Percentiles rank a stretch among this genome's conserved stretches.
Conservation (phyloP, 2,113 vertebrate genomes). For the Corydoras maculifer region DNA sequence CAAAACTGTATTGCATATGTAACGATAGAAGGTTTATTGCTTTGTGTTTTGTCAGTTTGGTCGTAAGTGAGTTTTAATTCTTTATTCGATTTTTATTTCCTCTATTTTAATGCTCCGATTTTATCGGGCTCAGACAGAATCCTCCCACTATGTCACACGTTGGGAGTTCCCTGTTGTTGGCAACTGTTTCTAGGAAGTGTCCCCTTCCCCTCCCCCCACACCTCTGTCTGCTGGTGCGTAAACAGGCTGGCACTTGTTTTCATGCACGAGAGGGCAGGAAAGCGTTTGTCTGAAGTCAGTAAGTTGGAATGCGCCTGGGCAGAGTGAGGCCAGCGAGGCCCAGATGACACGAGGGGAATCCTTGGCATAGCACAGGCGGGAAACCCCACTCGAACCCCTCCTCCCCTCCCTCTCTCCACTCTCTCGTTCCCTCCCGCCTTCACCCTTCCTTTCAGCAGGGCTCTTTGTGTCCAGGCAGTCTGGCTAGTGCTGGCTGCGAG, state of each 20-base stretch:
- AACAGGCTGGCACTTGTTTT: slow-evolving; percentile 68
- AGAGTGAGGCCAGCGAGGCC: slow-evolving; percentile 58
- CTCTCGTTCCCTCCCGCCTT: background rate
- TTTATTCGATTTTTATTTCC: too few species aligned
- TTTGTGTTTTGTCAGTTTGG: too few species aligned
- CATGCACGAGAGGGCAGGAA: slow-evolving; percentile 38
- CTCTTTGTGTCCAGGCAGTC: slow-evolving; percentile 49
- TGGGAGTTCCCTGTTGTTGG: too few species aligned
- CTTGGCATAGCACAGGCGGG: slow-evolving; percentile 65
- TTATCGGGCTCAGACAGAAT: too few species aligned
- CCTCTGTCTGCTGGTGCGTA: slow-evolving; percentile 37
- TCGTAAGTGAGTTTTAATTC: too few species aligned
- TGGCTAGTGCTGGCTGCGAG: too few species aligned
- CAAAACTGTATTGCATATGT: too few species aligned
- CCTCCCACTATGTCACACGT: too few species aligned
- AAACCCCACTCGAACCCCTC: slow-evolving; percentile 57
- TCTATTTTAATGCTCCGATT: too few species aligned
- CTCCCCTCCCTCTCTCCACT: slow-evolving; percentile 12
- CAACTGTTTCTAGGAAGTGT: too few species aligned
- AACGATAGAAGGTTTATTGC: too few species aligned
- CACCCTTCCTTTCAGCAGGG: slow-evolving; percentile 31
- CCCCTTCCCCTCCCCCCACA: too few species aligned
- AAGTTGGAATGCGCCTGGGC: slow-evolving; percentile 68
- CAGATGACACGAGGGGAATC: slow-evolving; percentile 74
- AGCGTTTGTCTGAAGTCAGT: slow-evolving; percentile 58